Base-by-base conservation (phyloP, 2,797 vertebrate genomes). In the Eremophila alpestris region DNA sequence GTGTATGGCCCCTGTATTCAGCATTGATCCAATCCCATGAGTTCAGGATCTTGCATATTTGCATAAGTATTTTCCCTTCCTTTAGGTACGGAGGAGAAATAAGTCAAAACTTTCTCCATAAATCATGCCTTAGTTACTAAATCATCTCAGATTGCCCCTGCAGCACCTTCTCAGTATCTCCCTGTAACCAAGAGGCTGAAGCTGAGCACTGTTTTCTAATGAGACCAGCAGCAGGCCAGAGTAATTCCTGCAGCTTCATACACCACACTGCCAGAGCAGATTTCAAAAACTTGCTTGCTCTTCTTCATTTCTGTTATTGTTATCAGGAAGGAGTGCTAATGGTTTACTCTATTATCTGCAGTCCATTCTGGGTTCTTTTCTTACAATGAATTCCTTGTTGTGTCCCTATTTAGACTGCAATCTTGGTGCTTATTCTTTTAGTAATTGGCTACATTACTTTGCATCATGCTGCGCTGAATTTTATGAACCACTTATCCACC, bases 401-500 rank as follows among this genome's bases (percentile, higher is more conserved):
- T 86, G 70, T 9, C 90, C 70, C 49, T 76, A 95, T 73, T 89
- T 90, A 88, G 79, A 41, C 70, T 59, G 91, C 71, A 91, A 95
- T 92, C 67, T 95, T 91, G 30, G 18, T 93, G 88, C 80, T 97
- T 77, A 96, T 95, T 95, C 91, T 95, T 59, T 40, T 46, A 22
- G 20, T 96, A 93, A 95, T 90, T 91, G 94, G 77, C 70, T 87
- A 52, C 63, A 38, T 88, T 94, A 75, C 94, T 96, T 94, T 8
- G 73, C 67, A 93, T 94, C 94, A 93, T 93, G 87, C 92, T 93
- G 76, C 75, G 83, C 73, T 94, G 87, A 46, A 94, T 94, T 96
- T 97, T 96, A 95, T 93, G 84, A 93, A 93, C 70, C 81, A 49
- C 76, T 97, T 94, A 93, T 81, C 52, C 87, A 90, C 68, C 73